These are phyloP conservation scores for Tamias sibiricus DNA, from an alignment of 2,113 vertebrate species.

Conservation along the genomic window DNA sequence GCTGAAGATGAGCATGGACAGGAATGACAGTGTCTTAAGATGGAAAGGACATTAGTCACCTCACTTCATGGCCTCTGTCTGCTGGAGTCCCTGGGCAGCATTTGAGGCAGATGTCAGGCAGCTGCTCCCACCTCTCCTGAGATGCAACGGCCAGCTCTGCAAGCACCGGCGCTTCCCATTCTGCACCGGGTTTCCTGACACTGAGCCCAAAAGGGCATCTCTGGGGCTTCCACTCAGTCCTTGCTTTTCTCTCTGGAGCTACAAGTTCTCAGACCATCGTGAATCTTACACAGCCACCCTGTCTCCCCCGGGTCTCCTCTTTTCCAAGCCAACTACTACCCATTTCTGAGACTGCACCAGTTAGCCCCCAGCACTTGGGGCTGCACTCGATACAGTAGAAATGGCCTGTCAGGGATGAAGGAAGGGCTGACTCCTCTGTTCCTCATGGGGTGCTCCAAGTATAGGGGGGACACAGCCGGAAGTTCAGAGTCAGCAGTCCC, in stretches of 20 bases:
- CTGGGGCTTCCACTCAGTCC: background rate
- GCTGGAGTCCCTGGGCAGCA: background rate
- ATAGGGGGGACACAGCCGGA: background rate
- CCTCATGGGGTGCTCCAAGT: background rate
- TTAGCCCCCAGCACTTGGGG: background rate
- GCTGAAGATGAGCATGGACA: background rate
- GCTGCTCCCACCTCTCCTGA: background rate
- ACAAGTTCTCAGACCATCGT: background rate
- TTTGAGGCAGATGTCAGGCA: too few species aligned
- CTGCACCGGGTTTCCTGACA: background rate
- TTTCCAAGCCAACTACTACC: background rate
- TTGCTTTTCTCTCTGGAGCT: background rate
- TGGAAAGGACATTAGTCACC: background rate
- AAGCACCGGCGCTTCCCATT: background rate
- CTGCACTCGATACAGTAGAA: too few species aligned
- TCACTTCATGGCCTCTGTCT: accelerated
- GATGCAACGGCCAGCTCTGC: accelerated
- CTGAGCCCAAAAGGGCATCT: background rate
- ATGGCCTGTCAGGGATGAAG: too few species aligned
- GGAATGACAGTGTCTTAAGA: accelerated
- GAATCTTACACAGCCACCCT: background rate
- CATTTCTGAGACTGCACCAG: background rate
- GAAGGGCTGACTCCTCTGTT: background rate
- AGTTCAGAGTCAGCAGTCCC: too few species aligned
- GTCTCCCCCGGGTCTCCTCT: background rate